Percentiles rank a stretch among this genome's conserved stretches.
Conservation (phyloP, 2,888 invertebrate genomes). For the Stenoptilia bipunctidactyla region DNA sequence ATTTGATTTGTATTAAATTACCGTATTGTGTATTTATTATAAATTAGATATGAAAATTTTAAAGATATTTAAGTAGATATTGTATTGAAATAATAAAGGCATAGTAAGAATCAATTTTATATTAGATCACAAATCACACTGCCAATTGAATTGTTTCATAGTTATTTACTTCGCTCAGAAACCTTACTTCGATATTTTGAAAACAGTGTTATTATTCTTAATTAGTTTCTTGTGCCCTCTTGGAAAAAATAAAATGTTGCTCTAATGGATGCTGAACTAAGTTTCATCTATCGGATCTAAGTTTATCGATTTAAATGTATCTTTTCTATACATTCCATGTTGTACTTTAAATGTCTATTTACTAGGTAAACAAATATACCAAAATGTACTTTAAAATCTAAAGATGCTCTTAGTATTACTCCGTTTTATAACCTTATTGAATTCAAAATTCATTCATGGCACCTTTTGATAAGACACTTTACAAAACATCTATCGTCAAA, state of each 20-base stretch:
- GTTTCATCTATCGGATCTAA: conserved; percentile 2
- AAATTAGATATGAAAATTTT: neutral
- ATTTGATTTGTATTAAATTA: neutral
- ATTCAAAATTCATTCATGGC: neutral
- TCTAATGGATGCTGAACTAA: conserved; percentile 15
- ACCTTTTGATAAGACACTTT: neutral
- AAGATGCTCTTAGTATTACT: conserved; percentile 1
- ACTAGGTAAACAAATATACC: conserved; percentile 15
- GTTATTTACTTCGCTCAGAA: too few relatives aligned
- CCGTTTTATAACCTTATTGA: neutral
- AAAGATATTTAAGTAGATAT: too few relatives aligned
- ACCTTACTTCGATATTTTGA: conserved; percentile 1
- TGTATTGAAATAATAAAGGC: too few relatives aligned
- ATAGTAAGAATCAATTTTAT: too few relatives aligned
- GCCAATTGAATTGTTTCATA: neutral
- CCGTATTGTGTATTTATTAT: neutral
- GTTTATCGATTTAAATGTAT: conserved; percentile 8
- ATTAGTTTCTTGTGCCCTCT: conserved; percentile 43
- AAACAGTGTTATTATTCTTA: conserved; percentile 1
- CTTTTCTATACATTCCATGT: conserved; percentile 24
- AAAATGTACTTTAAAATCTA: conserved; percentile 3
- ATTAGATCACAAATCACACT: neutral
- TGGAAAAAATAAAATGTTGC: conserved; percentile 27
- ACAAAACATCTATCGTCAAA: neutral
- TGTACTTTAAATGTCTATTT: conserved; percentile 19